Conservation (phyloP, 2,113 vertebrate genomes). For the Cebidichthys violaceus region DNA sequence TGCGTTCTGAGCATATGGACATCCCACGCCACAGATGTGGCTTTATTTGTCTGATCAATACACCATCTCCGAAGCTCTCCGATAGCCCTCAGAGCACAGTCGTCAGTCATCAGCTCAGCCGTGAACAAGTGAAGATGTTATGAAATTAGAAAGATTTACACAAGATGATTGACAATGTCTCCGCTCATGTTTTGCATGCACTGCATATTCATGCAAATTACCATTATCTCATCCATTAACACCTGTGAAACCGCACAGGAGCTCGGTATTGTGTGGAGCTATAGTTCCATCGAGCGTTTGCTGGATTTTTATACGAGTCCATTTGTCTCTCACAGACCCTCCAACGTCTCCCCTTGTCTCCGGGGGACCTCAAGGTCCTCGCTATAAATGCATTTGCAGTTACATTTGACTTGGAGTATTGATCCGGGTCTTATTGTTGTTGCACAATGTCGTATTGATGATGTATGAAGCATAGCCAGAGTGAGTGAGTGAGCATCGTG, state of each 20-base stretch:
- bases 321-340: constrained; percentile 34
- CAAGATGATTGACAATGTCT: constrained; percentile 59
- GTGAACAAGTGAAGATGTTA: constrained; percentile 45
- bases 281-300: constrained; percentile 26
- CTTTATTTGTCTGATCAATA: constrained; percentile 55
- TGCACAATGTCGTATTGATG: constrained; percentile 57
- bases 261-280: constrained; percentile 6
- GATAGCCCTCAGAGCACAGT: constrained; percentile 2
- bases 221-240: constrained; percentile 33
- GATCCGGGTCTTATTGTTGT: constrained; percentile 66
- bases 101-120: constrained; percentile 50
- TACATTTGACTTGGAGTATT: constrained; percentile 75
- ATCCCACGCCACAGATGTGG: constrained; percentile 20
- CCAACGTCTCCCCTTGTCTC: constrained; percentile 38
- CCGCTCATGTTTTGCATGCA: constrained; percentile 29
- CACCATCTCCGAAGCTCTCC: constrained; percentile 2
- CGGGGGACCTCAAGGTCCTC: constrained; percentile 63
- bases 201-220: constrained; percentile 51
- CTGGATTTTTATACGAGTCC: constrained; percentile 24
- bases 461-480: constrained; percentile 32
- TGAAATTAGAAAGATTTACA: constrained; percentile 63
- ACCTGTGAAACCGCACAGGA: constrained; percentile 23
- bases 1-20: constrained; percentile 39
- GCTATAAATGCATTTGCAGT: constrained; percentile 58
- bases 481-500: constrained; percentile 45